Base-by-base conservation (phyloP, 30 jellyfish, hydroid and myxozoan genomes). In the Morbakka virulenta region DNA sequence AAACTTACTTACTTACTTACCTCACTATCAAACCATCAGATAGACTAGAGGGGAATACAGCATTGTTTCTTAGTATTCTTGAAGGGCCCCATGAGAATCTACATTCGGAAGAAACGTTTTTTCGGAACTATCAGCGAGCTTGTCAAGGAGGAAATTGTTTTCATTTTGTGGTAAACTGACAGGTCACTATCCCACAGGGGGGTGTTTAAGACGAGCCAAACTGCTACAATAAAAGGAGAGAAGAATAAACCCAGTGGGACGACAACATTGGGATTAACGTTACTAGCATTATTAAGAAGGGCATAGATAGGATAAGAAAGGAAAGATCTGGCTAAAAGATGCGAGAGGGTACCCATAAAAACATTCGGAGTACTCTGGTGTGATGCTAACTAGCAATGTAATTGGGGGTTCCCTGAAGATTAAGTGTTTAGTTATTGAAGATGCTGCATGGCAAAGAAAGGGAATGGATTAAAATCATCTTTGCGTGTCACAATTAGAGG, bases 361-460 rank as follows among this genome's bases (percentile, higher is more conserved):
- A 25, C 30, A 22, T 2, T 11, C 25, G 78, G 62, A 3, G 79
- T 4, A 4, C 31, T 75, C 4, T 75, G 86, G 80, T 51, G 80
- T 57, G 86, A 75, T 75, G 86, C 64, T 50, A 75, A 77, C 77
- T 75, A 65, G n/a, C 22, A 52, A 2, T n/a, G 86, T 67, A 17
- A 28, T 75, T 17, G 86, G 78, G 24, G 86, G 53, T 33, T 21
- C 24, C 20, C 32, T 75, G 22, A 77, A 75, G 28, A 28, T 52
- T 12, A 32, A 75, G 28, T 65, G 77, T 29, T 65, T 9, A 52
- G 34, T 53, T 75, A 67, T 75, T 52, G 86, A 75, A 32, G 86
- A 75, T 75, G 80, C 86, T 25, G 80, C 86, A 2, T 75, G 86
- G 86, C n/a, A n/a, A n/a, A n/a, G n/a, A n/a, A n/a, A n/a, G n/a